A percentile compares a stretch with the other conserved stretches of the same genome.
phyloP scores from a whole-genome alignment of 2,113 vertebrate genomes.

The Antigone vipio region DNA sequence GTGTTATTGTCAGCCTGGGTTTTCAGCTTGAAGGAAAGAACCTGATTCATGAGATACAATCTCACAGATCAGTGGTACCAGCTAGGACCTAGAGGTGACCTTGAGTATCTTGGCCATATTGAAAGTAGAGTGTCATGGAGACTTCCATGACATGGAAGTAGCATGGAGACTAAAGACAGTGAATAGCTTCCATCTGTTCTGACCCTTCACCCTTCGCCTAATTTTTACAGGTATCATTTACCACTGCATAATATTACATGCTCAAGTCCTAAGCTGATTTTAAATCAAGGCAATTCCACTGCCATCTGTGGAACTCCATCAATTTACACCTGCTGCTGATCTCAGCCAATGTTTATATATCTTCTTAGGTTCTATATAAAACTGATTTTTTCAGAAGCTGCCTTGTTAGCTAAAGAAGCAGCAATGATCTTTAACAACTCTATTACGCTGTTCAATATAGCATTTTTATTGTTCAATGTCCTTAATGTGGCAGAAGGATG shows the following conservation, averaged over 20 bases:
- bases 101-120: not conserved
- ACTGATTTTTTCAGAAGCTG: not conserved
- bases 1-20: not conserved
- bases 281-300: constrained; percentile 1
- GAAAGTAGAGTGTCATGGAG: not conserved
- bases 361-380: not conserved
- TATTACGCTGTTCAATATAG: not conserved
- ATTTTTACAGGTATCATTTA: not conserved
- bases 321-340: not conserved
- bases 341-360: not conserved
- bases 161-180: not conserved
- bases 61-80: not conserved
- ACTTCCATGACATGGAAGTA: not conserved
- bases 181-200: not conserved
- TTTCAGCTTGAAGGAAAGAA: not conserved
- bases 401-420: constrained; percentile 18
- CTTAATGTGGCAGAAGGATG: not conserved
- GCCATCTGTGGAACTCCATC: not conserved
- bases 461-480: constrained; percentile 3
- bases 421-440: not conserved
- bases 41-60: not conserved
- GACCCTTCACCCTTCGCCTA: not conserved
- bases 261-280: not conserved
- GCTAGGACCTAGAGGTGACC: not conserved
- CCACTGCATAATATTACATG: not conserved